Base-by-base conservation (phyloP, 1,140 invertebrate genomes). In the Metaphire vulgaris region DNA sequence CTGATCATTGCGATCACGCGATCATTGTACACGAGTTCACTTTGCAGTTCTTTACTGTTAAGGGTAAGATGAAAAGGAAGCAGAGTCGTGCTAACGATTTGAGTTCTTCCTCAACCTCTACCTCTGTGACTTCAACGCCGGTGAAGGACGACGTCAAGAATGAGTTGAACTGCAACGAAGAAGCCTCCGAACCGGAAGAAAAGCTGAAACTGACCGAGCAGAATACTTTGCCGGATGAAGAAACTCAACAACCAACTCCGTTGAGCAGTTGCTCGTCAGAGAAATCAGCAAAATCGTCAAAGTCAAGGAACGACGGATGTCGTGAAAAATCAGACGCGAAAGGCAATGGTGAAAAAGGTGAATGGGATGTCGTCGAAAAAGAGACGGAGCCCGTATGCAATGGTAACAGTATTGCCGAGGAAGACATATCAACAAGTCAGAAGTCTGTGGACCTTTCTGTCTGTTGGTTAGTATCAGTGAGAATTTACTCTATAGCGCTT, bases 301-400 rank as follows among this genome's bases (percentile, higher is more conserved):
- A 69, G 67, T 69, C 29, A 26, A 69, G 26, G 67, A 69, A 69
- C 12, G 67, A 69, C 2, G 26, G 26, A 26, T 14, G 12, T 2
- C 2, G 67, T 14, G 76, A 79, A 69, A 72, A 81, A 64, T 75
- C 73, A 72, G 64, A 79, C 69, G 31, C n/a, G 30, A 68, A 33
- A 12, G 77, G 78, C 70, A 70, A 81, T n/a, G 41, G 21, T 6
- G 41, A 56, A 21, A 21, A n/a, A n/a, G n/a, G n/a, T n/a, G n/a
- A n/a, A n/a, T n/a, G n/a, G n/a, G n/a, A 12, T 6, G 41, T 56
- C 6, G 41, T 56, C 6, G 41, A 56, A 56, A 56, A 56, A 56
- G 41, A 56, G 41, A 56, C 41, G 21, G n/a, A n/a, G n/a, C 41
- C 41, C 6, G 41, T 21, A 21, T 56, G 41, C 41, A 56, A 56